Evolutionary conservation across 2,888 invertebrate genomes (phyloP).

Genomic region (Zelleria hepariella): DNA sequence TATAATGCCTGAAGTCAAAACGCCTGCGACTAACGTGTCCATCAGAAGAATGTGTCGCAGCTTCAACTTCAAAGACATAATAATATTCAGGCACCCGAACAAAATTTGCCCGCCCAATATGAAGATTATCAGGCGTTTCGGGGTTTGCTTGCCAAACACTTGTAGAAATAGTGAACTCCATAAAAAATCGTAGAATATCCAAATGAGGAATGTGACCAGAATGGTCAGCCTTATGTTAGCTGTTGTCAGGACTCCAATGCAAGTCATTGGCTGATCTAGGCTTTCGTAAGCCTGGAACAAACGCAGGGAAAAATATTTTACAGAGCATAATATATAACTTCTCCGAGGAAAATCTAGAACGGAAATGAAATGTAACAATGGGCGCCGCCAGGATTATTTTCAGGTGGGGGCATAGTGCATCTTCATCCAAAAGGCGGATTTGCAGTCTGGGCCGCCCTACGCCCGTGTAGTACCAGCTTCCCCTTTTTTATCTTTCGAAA

Average conservation of each 20-base stretch:
- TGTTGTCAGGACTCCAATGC: constrained; percentile 36
- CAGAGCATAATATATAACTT: too few species aligned
- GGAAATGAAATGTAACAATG: too few species aligned
- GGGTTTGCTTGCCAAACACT: constrained; percentile 27
- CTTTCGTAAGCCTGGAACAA: constrained; percentile 50
- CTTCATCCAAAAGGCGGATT: too few species aligned
- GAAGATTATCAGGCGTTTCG: constrained; percentile 25
- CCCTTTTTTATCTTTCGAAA: too few species aligned
- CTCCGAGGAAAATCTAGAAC: too few species aligned
- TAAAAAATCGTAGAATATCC: constrained; percentile 40
- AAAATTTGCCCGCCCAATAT: constrained; percentile 28
- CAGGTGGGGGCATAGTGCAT: too few species aligned
- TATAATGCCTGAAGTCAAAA: constrained; percentile 24
- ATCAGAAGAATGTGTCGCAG: constrained; percentile 34
- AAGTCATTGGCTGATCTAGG: constrained; percentile 47
- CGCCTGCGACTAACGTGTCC: constrained; percentile 37
- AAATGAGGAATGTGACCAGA: constrained; percentile 28
- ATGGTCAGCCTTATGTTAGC: constrained; percentile 40
- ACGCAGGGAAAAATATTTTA: too few species aligned
- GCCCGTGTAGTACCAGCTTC: too few species aligned
- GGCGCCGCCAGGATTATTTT: too few species aligned
- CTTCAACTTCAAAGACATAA: constrained; percentile 31
- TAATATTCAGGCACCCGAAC: constrained; percentile 31
- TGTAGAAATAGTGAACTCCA: constrained; percentile 45
- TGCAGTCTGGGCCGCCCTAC: too few species aligned